Base-by-base conservation (phyloP, 2,888 invertebrate species). In the Bimastos eiseni region DNA sequence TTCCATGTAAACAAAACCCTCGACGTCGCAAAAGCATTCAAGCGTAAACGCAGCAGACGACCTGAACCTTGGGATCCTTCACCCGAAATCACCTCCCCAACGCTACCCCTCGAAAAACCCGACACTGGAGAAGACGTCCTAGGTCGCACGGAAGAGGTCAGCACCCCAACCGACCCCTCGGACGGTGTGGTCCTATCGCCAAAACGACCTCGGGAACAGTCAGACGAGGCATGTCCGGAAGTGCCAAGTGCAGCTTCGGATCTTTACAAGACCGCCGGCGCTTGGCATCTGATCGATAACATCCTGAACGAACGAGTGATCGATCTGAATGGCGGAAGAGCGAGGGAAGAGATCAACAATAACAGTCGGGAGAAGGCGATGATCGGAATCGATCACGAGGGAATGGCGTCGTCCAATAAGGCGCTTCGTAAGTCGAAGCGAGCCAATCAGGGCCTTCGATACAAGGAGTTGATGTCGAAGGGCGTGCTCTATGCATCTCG, bases 381-480 rank as follows among this genome's bases (percentile, higher is more conserved):
- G 36, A 49, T 37, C 8, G 13, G 49, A 41, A 15, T 37, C 19
- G 41, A 41, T 38, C 41, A 89, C 17, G 89, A 89, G 38, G 89
- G 34, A 34, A 0, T 37, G 13, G 86, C 36, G 86, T 37, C 34
- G 86, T 24, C 86, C 17, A 86, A 86, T 19, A 86, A 37, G 37
- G 93, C 92, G 13, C 91, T 93, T 19, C 92, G 95, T 89, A 95
- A 95, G 91, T 94, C 95, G 11, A 93, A 96, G 24, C 96, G 98
- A 92, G 96, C 97, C 89, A 98, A 98, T 95, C 97, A 98, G 95
- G 98, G 98, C 0, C 97, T 97, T 94, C 96, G 97, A 91, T 98
- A 98, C 95, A 97, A 97, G 94, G 97, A 97, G 94, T 92, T 95
- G 92, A 97, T 98, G 93, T 97, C 97, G 70, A 97, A 97, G 93